These are phyloP conservation scores for Chaenogobius annularis DNA, from an alignment of 2,113 vertebrate genomes.

Conservation along the genomic window DNA sequence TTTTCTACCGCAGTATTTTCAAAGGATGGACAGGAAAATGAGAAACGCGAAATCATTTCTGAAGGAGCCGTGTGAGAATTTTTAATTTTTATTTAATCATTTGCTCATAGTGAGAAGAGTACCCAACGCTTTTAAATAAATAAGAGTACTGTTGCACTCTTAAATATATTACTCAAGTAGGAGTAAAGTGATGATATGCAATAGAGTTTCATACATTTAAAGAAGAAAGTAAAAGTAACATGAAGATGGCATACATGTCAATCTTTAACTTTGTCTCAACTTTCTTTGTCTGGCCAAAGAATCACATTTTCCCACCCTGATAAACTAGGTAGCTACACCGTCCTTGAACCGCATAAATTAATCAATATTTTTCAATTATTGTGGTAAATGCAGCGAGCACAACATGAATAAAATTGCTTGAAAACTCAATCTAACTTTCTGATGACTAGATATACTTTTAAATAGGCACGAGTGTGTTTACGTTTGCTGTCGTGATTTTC, in stretches of 20 bases:
- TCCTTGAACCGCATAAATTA: constrained; percentile 25
- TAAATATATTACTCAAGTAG: no score
- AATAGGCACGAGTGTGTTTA: constrained; percentile 5
- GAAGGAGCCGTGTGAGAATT: not conserved
- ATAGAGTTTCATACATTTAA: no score
- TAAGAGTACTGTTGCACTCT: no score
- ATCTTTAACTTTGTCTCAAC: not conserved
- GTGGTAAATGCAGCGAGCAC: not conserved
- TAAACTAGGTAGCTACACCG: not conserved
- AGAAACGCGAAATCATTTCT: not conserved
- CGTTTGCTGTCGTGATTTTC: not conserved
- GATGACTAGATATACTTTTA: constrained; percentile 16
- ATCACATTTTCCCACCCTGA: not conserved
- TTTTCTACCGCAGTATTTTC: not conserved
- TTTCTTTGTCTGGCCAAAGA: not conserved
- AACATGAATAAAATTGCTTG: constrained; percentile 4
- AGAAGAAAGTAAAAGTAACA: no score
- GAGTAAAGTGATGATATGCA: no score
- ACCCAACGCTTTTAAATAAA: not conserved
- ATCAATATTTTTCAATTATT: constrained; percentile 32
- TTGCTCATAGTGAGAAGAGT: not conserved
- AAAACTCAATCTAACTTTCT: constrained; percentile 29
- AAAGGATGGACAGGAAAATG: not conserved
- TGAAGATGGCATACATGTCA: not conserved
- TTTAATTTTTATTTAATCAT: no score